Conservation (phyloP, 2,797 vertebrate genomes). For the Sus cebifrons region DNA sequence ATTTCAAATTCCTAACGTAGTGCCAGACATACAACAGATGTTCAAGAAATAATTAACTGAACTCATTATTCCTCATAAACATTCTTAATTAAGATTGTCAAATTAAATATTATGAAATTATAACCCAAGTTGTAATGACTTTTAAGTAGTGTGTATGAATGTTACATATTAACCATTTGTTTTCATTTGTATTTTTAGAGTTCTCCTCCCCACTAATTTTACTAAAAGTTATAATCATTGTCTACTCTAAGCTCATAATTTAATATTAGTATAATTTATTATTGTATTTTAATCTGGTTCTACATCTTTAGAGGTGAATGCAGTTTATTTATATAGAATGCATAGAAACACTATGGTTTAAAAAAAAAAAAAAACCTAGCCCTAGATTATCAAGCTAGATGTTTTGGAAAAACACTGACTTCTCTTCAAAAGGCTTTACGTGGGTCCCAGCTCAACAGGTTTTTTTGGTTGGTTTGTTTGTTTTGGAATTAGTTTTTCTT, state of each 20-base stretch:
- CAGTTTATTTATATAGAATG: neutral
- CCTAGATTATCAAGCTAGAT: neutral
- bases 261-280: slow-evolving; percentile 38
- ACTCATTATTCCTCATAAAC: slow-evolving; percentile 6
- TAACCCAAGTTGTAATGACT: slow-evolving; percentile 28
- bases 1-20: slow-evolving; percentile 2
- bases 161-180: slow-evolving; percentile 2
- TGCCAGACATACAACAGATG: neutral
- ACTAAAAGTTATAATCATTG: slow-evolving; percentile 48
- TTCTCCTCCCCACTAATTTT: slow-evolving; percentile 16
- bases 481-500: no score
- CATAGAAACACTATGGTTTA: neutral
- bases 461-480: no score
- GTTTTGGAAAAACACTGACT: neutral
- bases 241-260: neutral
- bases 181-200: slow-evolving; percentile 58
- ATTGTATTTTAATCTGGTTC: slow-evolving; percentile 39
- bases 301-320: neutral
- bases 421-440: neutral
- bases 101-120: slow-evolving; percentile 22
- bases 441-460: neutral
- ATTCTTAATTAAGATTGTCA: slow-evolving; percentile 2
- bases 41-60: slow-evolving; percentile 48
- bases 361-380: neutral
- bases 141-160: neutral